Conservation (phyloP, 2,797 vertebrate species). For the Labroides dimidiatus region DNA sequence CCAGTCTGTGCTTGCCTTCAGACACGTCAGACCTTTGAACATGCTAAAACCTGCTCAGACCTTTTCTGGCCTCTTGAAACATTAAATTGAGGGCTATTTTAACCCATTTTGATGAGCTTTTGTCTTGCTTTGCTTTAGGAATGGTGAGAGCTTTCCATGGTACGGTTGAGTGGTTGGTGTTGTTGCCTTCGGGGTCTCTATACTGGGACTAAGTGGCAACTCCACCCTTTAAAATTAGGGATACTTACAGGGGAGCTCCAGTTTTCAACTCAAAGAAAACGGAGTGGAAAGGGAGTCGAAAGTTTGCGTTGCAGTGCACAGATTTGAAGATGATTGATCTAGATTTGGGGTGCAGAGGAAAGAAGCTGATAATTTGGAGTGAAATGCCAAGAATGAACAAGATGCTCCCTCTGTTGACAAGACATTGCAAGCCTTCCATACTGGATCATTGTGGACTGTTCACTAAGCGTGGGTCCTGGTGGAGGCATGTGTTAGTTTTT, state of each 20-base stretch:
- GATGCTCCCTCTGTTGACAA: constrained; percentile 18
- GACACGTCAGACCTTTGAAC: constrained; percentile 39
- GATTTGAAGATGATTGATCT: background rate
- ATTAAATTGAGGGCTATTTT: constrained; percentile 52
- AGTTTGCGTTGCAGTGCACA: constrained; percentile 12
- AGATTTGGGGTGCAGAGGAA: background rate
- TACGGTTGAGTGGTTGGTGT: constrained; percentile 43
- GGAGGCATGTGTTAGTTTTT: constrained; percentile 60
- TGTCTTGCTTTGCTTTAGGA: constrained; percentile 41
- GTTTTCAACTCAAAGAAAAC: constrained; percentile 37
- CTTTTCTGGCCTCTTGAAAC: constrained; percentile 15
- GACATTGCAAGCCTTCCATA: background rate
- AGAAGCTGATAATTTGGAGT: background rate
- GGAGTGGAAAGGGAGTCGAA: constrained; percentile 8
- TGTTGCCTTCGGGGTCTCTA: constrained; percentile 55
- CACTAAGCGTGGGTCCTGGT: constrained; percentile 46
- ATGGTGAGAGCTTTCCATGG: constrained; percentile 36
- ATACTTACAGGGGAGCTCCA: constrained; percentile 46
- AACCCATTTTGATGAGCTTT: constrained; percentile 42
- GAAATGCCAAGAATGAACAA: constrained; percentile 8
- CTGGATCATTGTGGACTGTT: constrained; percentile 48
- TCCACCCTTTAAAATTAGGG: constrained; percentile 59
- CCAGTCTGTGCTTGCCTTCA: constrained; percentile 44
- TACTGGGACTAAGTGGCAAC: constrained; percentile 50
- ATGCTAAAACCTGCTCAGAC: constrained; percentile 36